Base-by-base conservation (phyloP, 2,797 vertebrate species). In the Sebastes steindachneri region DNA sequence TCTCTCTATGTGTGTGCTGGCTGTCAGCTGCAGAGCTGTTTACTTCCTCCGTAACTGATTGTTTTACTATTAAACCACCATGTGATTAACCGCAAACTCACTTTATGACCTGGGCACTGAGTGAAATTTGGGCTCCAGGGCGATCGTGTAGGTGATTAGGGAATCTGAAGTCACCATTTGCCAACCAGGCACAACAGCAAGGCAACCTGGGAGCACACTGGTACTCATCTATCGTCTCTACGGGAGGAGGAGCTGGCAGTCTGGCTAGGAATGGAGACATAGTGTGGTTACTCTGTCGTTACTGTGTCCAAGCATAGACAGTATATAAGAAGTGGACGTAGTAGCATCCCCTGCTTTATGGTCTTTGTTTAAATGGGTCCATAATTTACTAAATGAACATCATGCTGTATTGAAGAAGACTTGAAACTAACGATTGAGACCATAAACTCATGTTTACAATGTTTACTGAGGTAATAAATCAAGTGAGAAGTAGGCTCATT, bases 1-100 rank as follows among this genome's bases (percentile, higher is more conserved):
- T 81, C 75, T 82, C 58, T 86, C 89, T 85, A 87, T 86, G 79
- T 83, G 91, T 93, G 80, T 88, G 25, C 83, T 31, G 51, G 2
- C 48, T 62, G 58, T 83, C 84, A 48, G 25, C 77, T 58, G 83
- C 74, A 25, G 69, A 10, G 74, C 64, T 72, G 77, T 89, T 88
- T 86, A 64, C 85, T 84, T 89, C 89, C 86, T 82, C 75, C 29
- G 11, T 76, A 68, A 81, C 55, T 41, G 53, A 72, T 74, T 64
- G 58, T 86, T 89, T 74, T 41, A 31, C 76, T 26, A 77, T 84
- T 82, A 83, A 89, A 87, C 48, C 66, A 35, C 62, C 17, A 31
- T 21, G 59, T 59, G 6, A 83, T 87, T 88, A 77, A 86, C 69
- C 4, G 55, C 65, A 86, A 82, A 68, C 41, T 60, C 35, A 25